phyloP scores from a whole-genome alignment of 2,113 vertebrate genomes.

The Cacatua alba region DNA sequence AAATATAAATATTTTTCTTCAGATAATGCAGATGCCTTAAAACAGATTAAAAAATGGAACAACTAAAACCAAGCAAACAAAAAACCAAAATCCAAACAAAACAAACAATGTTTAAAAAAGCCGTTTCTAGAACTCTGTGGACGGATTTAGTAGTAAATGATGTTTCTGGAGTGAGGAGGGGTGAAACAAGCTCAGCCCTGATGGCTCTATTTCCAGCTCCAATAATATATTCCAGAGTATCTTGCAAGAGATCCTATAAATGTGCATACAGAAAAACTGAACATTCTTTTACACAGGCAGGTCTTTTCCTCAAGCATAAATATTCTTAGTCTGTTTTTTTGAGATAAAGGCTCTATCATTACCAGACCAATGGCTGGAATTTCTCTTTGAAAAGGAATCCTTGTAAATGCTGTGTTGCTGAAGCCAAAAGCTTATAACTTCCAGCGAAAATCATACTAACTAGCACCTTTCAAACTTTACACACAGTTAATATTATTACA shows the following conservation, averaged over 20 bases:
- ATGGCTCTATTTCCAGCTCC: conserved; percentile 17
- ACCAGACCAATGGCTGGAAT: conserved; percentile 17
- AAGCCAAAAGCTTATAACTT: not conserved
- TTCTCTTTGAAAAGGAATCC: conserved; percentile 27
- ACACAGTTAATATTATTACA: not conserved
- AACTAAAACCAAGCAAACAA: not conserved
- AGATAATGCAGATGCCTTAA: not conserved
- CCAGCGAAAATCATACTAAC: not conserved
- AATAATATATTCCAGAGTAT: not conserved
- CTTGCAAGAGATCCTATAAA: conserved; percentile 14
- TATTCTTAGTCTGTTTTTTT: conserved; percentile 8
- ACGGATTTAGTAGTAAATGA: not conserved
- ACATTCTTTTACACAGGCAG: not conserved
- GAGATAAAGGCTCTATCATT: conserved; percentile 33
- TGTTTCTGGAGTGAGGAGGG: not conserved
- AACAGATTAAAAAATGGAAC: not conserved
- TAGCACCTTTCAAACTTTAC: not conserved
- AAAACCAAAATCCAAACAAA: not conserved
- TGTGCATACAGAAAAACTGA: not conserved
- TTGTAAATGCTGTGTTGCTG: not conserved
- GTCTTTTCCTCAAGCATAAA: conserved; percentile 52
- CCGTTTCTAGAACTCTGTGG: not conserved
- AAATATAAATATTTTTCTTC: not conserved
- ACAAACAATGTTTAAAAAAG: not conserved
- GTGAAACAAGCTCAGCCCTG: not conserved